Evolutionary conservation across 2,888 invertebrate species (phyloP), one percentile per base, ranked within the genome.

Genomic region (Rhyacophila evoluta): DNA sequence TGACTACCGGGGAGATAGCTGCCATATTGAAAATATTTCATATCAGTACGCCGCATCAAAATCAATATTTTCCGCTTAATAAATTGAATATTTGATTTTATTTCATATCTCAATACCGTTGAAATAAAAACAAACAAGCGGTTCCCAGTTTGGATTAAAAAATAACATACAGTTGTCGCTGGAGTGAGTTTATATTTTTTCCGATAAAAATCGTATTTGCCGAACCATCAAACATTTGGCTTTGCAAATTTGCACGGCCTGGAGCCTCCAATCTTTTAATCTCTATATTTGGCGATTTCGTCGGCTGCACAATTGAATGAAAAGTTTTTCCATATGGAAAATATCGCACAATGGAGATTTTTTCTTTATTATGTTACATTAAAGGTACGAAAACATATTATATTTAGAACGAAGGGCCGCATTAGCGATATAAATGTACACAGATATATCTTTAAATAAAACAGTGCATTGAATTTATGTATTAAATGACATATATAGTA

Each of bases 141-240:
- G 6, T 55, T 8, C 25, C 10, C 55, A 2, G 19, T 55, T 19
- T 10, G 10, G 25, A 55, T 25, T 55, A 55, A 55, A 55, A 41
- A 41, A 41, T 15, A 25, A 10, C 2, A 55, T 2, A 19, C 15
- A 25, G 55, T 55, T 19, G 19, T 55, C 19, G 19, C 1, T 19
- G 19, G 55, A 55, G 55, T 6, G 55, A 19, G 55, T 55, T 55
- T 19, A 55, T 55, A 25, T 55, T 25, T 33, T 41, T 41, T 55
- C 19, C 12, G 8, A 25, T 55, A 25, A 55, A 55, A 55, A 1
- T 1, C 55, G 55, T 55, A 55, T 55, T 55, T 25, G 25, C 55
- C 55, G 10, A 55, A 55, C 55, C 55, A n/a, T 55, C 55, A 19
- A 55, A 55, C 55, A 55, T 55, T 55, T 25, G 55, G 55, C 55